Conservation (phyloP, 2,888 invertebrate genomes). For the Anticlea derivata region DNA sequence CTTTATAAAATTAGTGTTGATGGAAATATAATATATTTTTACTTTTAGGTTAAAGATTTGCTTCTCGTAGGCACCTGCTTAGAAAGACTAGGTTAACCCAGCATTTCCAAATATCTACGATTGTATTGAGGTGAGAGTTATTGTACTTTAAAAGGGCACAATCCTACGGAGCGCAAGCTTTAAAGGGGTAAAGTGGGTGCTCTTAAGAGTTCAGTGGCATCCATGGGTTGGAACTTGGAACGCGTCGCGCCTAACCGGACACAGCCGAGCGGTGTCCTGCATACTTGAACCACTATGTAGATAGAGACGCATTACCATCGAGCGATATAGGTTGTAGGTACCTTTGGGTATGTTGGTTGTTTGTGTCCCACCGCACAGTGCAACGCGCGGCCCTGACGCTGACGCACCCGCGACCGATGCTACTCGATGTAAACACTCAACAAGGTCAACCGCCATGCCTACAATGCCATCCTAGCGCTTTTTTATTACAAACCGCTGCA, state of each 20-base stretch:
- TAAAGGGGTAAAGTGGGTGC: slow-evolving; percentile 37
- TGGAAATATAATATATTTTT: too few relatives aligned
- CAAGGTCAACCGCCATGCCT: slow-evolving; percentile 75
- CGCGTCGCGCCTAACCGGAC: slow-evolving; percentile 69
- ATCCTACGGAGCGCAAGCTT: background rate
- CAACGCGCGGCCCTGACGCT: slow-evolving; percentile 75
- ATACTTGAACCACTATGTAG: slow-evolving; percentile 68
- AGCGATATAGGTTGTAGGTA: slow-evolving; percentile 43
- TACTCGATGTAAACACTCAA: slow-evolving; percentile 68
- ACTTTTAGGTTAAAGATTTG: too few relatives aligned
- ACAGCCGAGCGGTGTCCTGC: slow-evolving; percentile 68
- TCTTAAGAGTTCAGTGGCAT: slow-evolving; percentile 67
- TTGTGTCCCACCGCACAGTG: slow-evolving; percentile 67
- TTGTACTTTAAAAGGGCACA: background rate
- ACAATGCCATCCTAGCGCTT: slow-evolving; percentile 48
- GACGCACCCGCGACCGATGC: slow-evolving; percentile 70
- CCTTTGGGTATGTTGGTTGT: slow-evolving; percentile 71
- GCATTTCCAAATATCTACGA: background rate
- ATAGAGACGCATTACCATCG: slow-evolving; percentile 52
- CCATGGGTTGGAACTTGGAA: slow-evolving; percentile 49
- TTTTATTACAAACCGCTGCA: slow-evolving; percentile 33
- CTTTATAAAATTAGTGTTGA: too few relatives aligned
- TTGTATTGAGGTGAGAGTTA: too few relatives aligned
- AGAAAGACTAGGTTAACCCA: too few relatives aligned
- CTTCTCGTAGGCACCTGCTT: too few relatives aligned